Evolutionary conservation across 2,113 vertebrate species (phyloP), one percentile per base, ranked within the genome.

Genomic region (Agelaius tricolor): DNA sequence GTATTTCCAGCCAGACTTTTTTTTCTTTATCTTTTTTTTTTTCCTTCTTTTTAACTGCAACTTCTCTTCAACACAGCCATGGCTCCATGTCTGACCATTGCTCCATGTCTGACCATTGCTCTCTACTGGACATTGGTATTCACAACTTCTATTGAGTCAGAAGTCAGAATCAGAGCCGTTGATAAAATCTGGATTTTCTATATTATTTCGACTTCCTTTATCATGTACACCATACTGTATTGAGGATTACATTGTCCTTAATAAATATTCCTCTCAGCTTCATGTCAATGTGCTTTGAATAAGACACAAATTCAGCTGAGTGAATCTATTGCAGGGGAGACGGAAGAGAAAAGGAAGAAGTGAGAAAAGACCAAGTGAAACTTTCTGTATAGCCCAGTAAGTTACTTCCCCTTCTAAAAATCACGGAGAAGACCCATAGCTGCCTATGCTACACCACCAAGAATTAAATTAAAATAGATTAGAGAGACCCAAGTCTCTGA

Each of bases 1-100:
- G 75, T 97, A 89, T 93, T 96, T 93, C 72, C 71, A 96, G 87
- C 67, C 90, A 96, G 85, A 79, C 67, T n/a, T 30, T n/a, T 69
- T 67, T 74, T 20, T 20, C 23, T 4, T 15, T 39, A 10, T 8
- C 9, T n/a, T 35, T 61, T 44, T 11, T 11, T 55, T 31, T 37
- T 55, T 8, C 5, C 20, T 57, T 46, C 15, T 46, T 24, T 85
- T 84, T 9, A 54, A 22, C 37, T 72, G 37, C 18, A 91, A 51
- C 58, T 89, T 92, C 69, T 76, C 19, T 82, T 82, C 59, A 33
- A 13, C 9, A 51, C 28, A 81, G 27, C 12, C 54, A 30, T 10
- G 23, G n/a, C 44, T 83, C 41, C 18, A 16, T 39, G 30, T 86
- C 65, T 80, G 84, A 85, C 59, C 84, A 80, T 47, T 1, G 2